phyloP scores from a whole-genome alignment of 2,888 invertebrate genomes.

The Spatulosminthurus flaviceps region DNA sequence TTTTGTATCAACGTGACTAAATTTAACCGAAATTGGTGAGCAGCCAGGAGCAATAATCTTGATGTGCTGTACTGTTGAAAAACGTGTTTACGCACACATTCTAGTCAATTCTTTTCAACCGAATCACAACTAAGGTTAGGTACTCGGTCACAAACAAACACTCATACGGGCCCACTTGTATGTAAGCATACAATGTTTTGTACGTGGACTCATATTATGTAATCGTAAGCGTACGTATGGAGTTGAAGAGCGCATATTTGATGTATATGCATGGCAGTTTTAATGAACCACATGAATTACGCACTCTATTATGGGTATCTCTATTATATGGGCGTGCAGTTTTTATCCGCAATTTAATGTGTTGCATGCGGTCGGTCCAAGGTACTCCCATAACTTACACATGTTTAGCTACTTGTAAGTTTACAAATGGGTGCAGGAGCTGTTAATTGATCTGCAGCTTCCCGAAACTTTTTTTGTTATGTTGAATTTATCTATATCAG shows the following conservation, averaged over 20 bases:
- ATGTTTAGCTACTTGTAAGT: constrained; percentile 12
- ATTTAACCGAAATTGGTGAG: constrained; percentile 43
- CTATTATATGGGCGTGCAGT: constrained; percentile 13
- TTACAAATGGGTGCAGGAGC: constrained; percentile 8
- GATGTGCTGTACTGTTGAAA: constrained; percentile 42
- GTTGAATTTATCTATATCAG: not conserved
- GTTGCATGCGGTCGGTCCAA: constrained; percentile 18
- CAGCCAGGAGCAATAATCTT: constrained; percentile 45
- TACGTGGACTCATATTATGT: no score
- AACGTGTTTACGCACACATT: constrained; percentile 47
- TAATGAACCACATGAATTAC: constrained; percentile 4
- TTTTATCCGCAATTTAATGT: constrained; percentile 18
- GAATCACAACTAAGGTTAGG: not conserved
- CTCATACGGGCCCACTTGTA: not conserved
- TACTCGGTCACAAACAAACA: not conserved
- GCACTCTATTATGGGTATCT: constrained; percentile 14
- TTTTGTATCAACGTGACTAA: constrained; percentile 34
- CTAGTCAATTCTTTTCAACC: constrained; percentile 26
- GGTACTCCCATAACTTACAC: constrained; percentile 9
- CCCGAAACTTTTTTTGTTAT: not conserved
- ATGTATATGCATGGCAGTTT: not conserved
- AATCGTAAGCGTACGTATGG: no score
- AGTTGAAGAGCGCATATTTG: no score
- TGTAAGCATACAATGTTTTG: no score
- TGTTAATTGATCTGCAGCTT: constrained; percentile 3